Evolutionary conservation across 2,888 invertebrate species (phyloP).

Genomic region (Caenorhabditis sulstoni): DNA sequence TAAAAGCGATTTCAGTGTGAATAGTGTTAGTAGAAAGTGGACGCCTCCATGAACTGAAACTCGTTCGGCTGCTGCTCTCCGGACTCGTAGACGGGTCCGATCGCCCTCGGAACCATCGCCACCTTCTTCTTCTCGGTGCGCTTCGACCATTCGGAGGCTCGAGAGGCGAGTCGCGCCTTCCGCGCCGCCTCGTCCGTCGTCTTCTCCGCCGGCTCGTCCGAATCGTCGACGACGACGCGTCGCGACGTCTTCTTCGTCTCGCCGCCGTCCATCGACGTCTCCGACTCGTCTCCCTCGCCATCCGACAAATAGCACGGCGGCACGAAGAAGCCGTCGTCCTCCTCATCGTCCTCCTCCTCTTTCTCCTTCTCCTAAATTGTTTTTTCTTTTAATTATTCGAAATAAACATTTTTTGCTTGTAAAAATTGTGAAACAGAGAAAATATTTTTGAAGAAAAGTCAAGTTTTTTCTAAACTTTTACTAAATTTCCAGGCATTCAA

Average conservation of each 20-base stretch:
- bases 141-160: conserved; percentile 52
- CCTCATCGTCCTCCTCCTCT: conserved; percentile 63
- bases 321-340: conserved; percentile 76
- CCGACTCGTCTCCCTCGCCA: conserved; percentile 74
- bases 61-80: conserved; percentile 9
- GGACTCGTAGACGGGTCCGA: conserved; percentile 49
- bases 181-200: conserved; percentile 64
- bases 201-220: conserved; percentile 34
- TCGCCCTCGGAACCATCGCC: conserved; percentile 54
- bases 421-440: neutral
- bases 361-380: conserved; percentile 60
- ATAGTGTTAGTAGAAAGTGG: conserved; percentile 10
- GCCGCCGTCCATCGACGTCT: conserved; percentile 14
- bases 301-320: conserved; percentile 79
- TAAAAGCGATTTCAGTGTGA: too few species aligned
- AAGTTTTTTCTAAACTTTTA: too few species aligned
- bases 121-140: conserved; percentile 69
- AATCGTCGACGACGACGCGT: conserved; percentile 22
- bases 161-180: conserved; percentile 68
- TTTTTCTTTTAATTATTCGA: neutral
- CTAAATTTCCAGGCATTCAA: too few species aligned
- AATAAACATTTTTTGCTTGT: conserved; percentile 11
- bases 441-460: too few species aligned
- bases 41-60: conserved; percentile 20
- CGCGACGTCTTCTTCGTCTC: conserved; percentile 12